Evolutionary conservation across 2,113 vertebrate species (phyloP), one percentile per base, ranked within the genome.

Genomic region (Varanus salvator): DNA sequence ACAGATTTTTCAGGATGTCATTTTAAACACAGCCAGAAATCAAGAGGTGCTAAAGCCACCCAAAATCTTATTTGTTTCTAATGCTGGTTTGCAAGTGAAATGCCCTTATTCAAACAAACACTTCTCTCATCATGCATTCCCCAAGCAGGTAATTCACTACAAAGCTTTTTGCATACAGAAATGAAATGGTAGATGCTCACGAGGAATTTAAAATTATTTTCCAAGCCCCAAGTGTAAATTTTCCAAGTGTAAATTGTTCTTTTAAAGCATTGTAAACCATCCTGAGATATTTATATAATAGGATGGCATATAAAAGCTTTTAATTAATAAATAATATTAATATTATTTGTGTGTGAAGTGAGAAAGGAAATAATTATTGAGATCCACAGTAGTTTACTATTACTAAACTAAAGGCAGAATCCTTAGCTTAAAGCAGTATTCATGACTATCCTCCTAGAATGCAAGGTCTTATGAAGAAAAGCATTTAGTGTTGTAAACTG

Each of bases 381-480:
- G 0, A 87, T 69, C 44, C 80, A 50, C 60, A 69, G 80, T 27
- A 92, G 48, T 44, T 89, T 84, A 25, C 12, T 93, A 93, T 90
- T 92, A 90, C 92, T 95, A 64, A 27, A 80, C 23, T 91, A 86
- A 54, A 93, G 91, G 91, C 76, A 93, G 90, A 92, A 76, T 87
- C 90, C 95, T 95, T 91, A 95, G 52, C 69, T 87, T 50, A 91
- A 86, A 81, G 91, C 14, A 88, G 38, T 50, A 57, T 60, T 76
- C 25, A 14, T 25, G 74, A 80, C 71, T 31, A 72, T 12, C 9
- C 68, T 69, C 60, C 71, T 34, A 71, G 11, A 68, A 87, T 90
- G 29, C 77, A 76, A 86, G 75, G 68, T 17, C 44, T 80, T 66
- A 85, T 3, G 71, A n/a, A 25, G 1, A 44, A 44, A 44, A 44